Conservation (phyloP, 2,113 vertebrate species). For the Urocitellus parryii region DNA sequence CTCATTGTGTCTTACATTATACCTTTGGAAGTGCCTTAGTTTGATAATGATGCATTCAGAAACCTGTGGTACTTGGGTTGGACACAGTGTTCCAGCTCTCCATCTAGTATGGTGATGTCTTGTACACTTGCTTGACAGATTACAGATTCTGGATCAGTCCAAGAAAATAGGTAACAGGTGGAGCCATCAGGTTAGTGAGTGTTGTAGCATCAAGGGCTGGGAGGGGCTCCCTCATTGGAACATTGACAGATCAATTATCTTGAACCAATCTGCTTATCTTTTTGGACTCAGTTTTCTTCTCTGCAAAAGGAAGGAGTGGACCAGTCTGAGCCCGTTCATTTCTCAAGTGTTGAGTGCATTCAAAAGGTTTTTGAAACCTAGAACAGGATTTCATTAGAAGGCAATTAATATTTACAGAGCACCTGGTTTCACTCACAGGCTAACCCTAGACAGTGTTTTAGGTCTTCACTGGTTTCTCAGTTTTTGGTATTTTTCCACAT, state of each 20-base stretch:
- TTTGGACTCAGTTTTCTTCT: neutral
- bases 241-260: neutral
- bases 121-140: neutral
- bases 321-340: neutral
- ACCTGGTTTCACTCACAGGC: neutral
- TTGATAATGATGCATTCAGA: neutral
- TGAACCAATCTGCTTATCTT: neutral
- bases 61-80: neutral
- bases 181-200: neutral
- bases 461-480: neutral
- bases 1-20: neutral
- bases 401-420: neutral
- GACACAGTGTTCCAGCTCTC: neutral
- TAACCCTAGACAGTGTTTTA: neutral
- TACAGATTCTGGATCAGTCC: too few species aligned
- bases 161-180: neutral
- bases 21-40: neutral
- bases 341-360: neutral
- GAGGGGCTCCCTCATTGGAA: neutral
- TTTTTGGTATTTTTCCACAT: conserved; percentile 11
- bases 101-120: neutral
- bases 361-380: neutral
- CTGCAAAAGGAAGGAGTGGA: neutral
- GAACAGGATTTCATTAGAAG: neutral
- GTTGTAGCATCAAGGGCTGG: neutral